Evolutionary conservation across 2,797 vertebrate species (phyloP), one percentile per base, ranked within the genome.

Genomic region (Crocodylus rhombifer): DNA sequence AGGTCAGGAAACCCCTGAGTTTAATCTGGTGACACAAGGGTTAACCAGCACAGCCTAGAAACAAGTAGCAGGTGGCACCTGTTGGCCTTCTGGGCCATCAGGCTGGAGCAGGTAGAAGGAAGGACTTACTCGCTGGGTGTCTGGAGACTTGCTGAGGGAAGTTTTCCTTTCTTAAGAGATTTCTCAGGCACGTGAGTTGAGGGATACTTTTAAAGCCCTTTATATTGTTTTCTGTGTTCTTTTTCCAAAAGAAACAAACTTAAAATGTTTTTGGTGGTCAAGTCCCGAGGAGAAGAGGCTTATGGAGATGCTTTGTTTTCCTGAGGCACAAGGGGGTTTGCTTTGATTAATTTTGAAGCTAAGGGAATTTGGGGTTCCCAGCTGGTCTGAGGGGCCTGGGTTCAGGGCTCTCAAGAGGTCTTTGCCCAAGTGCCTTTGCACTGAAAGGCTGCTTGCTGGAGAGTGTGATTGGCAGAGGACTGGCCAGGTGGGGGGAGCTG

Each of bases 131-230:
- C 2, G 25, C 12, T 12, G 26, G 28, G 62, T 63, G 62, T 26
- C 25, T 63, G 62, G 25, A 1, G 4, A n/a, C 0, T 65, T 11
- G 2, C 15, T 57, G 51, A 63, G 57, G 0, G 1, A 63, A 25
- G 18, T 26, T 67, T 30, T 58, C 20, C 30, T 76, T 84, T 81
- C 30, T 26, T 5, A 7, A 28, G 21, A 88, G 25, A 10, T n/a
- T 23, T 55, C 36, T 69, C 78, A 64, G 57, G 30, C 4, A 3
- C 0, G 1, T 4, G 62, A 21, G 1, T 26, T 75, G 73, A 28
- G 14, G 26, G 16, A 16, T 42, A 42, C 9, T 77, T 84, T 84
- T 36, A 69, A 33, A 89, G 21, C 57, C 75, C 3, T 17, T 80
- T 16, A 73, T 67, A 60, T 13, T 75, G 30, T 73, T 16, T 84